Base-by-base conservation (phyloP, 37 sponge, comb jelly and placozoan species). In the Crambe crambe region DNA sequence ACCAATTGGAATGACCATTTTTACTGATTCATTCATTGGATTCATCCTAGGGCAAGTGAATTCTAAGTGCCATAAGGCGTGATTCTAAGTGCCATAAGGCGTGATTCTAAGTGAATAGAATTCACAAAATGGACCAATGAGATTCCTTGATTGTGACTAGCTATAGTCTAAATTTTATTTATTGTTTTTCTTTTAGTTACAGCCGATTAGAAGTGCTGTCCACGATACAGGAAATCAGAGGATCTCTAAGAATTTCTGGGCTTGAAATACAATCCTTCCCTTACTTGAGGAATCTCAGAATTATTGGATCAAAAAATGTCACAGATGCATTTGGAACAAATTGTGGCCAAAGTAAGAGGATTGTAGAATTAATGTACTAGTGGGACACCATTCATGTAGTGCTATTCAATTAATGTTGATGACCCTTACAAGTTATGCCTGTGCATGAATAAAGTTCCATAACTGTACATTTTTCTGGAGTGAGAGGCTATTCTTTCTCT, bases 201-300 rank as follows among this genome's bases (percentile, higher is more conserved):
- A 27, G 63, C 26, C 62, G 30, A 29, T 34, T 78, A 26, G 58
- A 65, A 38, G 60, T 64, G 1, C 67, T 89, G 23, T 69, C 67
- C 22, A 58, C 73, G 18, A 83, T 89, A 37, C 8, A 75, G 36
- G 90, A 89, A 61, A 89, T 89, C 12, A 51, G 72, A 68, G 90
- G 90, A 27, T 41, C 75, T 18, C 76, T 89, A 25, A 1, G 37
- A 0, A 84, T 89, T 25, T 5, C 2, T 15, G 21, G 71, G 4
- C 70, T 57, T 58, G 0, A 2, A n/a, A 18, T 32, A 44, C 17
- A 25, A 0, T 17, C 68, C 25, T 84, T 78, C 41, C 90, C 70
- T 22, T 89, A 85, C 76, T 71, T 89, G 9, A 62, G 67, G 23
- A 89, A 84, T 59, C 66, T 89, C 39, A 22, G 56, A 17, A 66